A percentile compares a stretch with the other conserved stretches of the same genome.
phyloP scores from a whole-genome alignment of 1,140 invertebrate species.

The Cotesia chilonis region DNA sequence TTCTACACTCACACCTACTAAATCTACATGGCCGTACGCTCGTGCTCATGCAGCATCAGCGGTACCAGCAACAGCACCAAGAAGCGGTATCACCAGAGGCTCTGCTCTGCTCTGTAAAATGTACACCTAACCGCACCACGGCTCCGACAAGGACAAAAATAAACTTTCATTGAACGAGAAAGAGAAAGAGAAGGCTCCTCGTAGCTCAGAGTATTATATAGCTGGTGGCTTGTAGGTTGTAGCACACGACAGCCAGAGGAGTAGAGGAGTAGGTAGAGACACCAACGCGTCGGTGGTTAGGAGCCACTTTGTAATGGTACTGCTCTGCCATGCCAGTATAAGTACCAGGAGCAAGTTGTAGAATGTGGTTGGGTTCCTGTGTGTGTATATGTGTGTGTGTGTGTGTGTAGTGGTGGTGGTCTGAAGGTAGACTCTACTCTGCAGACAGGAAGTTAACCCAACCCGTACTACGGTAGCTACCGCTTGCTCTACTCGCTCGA shows the following conservation, averaged over 20 bases:
- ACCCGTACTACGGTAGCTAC: no score
- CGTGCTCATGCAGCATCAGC: no score
- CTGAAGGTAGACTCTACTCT: slow-evolving; percentile 1
- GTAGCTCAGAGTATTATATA: no score
- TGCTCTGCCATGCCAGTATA: no score
- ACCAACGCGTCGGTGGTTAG: slow-evolving; percentile 9
- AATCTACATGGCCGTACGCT: no score
- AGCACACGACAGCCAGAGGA: no score
- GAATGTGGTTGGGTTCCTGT: slow-evolving; percentile 1
- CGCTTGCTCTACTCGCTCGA: not conserved
- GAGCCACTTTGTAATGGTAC: not conserved
- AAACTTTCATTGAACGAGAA: slow-evolving; percentile 1
- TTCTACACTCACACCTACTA: no score
- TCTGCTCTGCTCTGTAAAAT: not conserved
- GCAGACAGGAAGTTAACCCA: slow-evolving; percentile 18
- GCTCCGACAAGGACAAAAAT: not conserved
- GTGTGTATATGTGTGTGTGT: slow-evolving; percentile 13
- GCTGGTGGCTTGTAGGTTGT: not conserved
- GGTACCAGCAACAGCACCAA: slow-evolving; percentile 33
- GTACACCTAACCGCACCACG: no score
- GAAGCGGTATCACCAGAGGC: slow-evolving; percentile 33
- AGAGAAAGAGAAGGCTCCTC: not conserved
- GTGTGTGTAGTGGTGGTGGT: no score
- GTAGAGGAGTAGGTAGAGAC: slow-evolving; percentile 1
- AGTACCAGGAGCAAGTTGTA: no score